These are phyloP conservation scores for Meteorus sp. DNA, from an alignment of 1,140 invertebrate species.

Conservation along the genomic window DNA sequence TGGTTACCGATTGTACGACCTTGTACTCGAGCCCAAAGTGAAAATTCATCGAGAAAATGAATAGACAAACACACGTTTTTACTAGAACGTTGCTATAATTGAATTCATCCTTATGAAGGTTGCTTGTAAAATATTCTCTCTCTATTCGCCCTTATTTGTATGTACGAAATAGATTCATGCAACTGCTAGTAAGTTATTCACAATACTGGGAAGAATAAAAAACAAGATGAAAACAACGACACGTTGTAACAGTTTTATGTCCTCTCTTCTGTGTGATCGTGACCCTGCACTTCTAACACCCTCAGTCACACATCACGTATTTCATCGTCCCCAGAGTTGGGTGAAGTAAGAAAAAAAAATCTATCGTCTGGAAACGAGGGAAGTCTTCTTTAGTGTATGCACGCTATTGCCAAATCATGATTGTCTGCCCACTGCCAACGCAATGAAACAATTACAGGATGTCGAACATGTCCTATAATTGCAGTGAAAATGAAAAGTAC, in stretches of 20 bases:
- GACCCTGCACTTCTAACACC: constrained; percentile 12
- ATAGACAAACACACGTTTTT: no score
- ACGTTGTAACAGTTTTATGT: constrained; percentile 2
- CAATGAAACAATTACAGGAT: no score
- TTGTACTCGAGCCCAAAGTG: constrained; percentile 15
- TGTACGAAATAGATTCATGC: neutral
- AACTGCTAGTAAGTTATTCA: neutral
- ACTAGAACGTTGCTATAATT: neutral
- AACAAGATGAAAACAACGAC: neutral
- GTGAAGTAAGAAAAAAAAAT: constrained; percentile 14
- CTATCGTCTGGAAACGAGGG: neutral
- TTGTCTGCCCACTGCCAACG: no score
- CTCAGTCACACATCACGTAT: neutral
- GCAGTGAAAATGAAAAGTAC: no score
- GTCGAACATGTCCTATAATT: no score
- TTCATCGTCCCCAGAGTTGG: neutral
- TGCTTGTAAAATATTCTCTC: no score
- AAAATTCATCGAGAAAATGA: constrained; percentile 4
- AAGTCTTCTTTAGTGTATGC: neutral
- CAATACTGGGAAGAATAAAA: neutral
- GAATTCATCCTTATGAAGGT: neutral
- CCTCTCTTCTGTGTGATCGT: constrained; percentile 10
- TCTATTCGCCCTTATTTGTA: no score
- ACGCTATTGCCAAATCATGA: neutral
- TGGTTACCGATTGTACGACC: constrained; percentile 19